Conservation (phyloP, 2,888 invertebrate genomes). For the Cantharis rufa region DNA sequence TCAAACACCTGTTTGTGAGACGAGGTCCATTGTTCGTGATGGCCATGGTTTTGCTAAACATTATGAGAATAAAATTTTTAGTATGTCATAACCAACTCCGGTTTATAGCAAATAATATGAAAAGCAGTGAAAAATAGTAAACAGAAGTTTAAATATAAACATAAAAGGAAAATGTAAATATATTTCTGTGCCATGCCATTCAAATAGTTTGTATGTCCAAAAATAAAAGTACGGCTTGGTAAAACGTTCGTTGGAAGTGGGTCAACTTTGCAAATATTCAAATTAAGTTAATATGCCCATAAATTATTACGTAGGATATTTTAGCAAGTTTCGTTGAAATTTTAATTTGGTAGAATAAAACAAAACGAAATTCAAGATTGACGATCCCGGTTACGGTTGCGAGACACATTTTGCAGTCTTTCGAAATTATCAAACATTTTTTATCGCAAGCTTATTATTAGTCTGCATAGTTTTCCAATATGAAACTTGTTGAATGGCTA, state of each 20-base stretch:
- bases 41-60: neutral
- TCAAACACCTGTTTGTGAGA: neutral
- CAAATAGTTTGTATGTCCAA: slow-evolving; percentile 3
- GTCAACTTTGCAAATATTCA: slow-evolving; percentile 8
- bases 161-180: neutral
- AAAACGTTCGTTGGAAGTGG: slow-evolving; percentile 10
- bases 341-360: neutral
- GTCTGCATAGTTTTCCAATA: neutral
- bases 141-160: neutral
- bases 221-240: slow-evolving; percentile 14
- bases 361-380: neutral
- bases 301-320: neutral
- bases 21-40: neutral
- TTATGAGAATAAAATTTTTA: neutral
- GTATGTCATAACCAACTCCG: neutral
- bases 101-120: neutral
- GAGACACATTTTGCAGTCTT: neutral
- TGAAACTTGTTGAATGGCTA: neutral
- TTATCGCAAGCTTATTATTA: neutral
- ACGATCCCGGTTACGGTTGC: neutral
- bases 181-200: neutral
- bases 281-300: neutral
- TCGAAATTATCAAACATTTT: neutral
- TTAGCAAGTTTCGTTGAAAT: neutral
- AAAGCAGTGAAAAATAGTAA: neutral